A percentile compares a stretch with the other conserved stretches of the same genome.
These are phyloP conservation scores for Yponomeuta plumbellus DNA, from an alignment of 2,888 invertebrate species.

Conservation along the genomic window DNA sequence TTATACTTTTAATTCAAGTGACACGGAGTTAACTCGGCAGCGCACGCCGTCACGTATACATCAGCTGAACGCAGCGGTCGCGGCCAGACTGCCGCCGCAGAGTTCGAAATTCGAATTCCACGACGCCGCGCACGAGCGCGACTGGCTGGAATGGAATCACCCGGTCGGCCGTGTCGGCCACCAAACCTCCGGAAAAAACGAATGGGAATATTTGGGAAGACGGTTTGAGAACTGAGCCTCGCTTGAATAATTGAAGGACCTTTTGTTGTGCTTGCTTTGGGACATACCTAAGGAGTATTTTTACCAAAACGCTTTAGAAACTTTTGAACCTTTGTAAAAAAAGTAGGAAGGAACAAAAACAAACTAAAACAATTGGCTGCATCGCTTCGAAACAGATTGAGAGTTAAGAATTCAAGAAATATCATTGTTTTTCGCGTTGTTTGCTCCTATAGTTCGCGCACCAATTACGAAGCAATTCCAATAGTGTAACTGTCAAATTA, in stretches of 20 bases:
- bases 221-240: not conserved
- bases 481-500: too few relatives aligned
- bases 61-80: not conserved
- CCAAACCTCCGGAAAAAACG: not conserved
- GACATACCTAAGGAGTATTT: not conserved
- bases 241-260: not conserved
- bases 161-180: not conserved
- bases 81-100: not conserved
- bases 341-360: too few relatives aligned
- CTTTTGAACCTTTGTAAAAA: too few relatives aligned
- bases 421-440: too few relatives aligned
- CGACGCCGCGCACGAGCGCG: not conserved
- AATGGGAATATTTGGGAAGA: not conserved
- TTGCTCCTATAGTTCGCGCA: too few relatives aligned
- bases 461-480: too few relatives aligned
- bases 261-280: not conserved
- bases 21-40: not conserved
- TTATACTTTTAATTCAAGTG: not conserved
- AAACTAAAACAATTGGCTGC: too few relatives aligned
- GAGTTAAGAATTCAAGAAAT: too few relatives aligned
- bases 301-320: too few relatives aligned
- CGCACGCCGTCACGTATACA: not conserved
- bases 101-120: constrained; percentile 1
- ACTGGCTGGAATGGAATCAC: not conserved
- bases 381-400: too few relatives aligned